These are phyloP conservation scores for Macropus fuliginosus DNA, from an alignment of 2,797 vertebrate species.

Conservation along the genomic window DNA sequence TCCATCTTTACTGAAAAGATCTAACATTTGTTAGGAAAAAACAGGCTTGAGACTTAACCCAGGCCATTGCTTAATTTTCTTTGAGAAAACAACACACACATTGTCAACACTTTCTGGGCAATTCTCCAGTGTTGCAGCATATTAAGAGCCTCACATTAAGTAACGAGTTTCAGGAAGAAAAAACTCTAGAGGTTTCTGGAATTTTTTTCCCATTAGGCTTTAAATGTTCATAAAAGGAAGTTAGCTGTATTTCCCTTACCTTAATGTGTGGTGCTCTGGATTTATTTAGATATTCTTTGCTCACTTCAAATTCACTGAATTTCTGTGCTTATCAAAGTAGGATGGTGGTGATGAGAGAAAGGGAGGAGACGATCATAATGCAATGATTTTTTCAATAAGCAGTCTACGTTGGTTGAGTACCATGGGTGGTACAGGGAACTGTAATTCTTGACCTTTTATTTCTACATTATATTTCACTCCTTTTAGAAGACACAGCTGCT, in stretches of 20 bases:
- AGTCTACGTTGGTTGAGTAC: neutral
- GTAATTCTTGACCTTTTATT: neutral
- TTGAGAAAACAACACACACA: neutral
- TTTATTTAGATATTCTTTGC: neutral
- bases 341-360: neutral
- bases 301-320: slow-evolving; percentile 15
- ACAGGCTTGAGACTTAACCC: neutral
- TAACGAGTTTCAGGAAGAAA: slow-evolving; percentile 21
- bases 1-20: neutral
- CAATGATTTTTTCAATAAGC: neutral
- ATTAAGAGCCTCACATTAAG: neutral
- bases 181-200: neutral
- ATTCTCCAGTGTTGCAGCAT: neutral
- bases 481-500: neutral
- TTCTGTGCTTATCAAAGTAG: slow-evolving; percentile 1
- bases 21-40: neutral
- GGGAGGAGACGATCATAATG: neutral
- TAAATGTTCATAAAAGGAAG: slow-evolving; percentile 21
- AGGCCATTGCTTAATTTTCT: neutral
- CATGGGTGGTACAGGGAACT: neutral
- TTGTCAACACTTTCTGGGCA: slow-evolving; percentile 34
- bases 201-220: neutral
- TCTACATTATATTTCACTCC: neutral
- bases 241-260: neutral
- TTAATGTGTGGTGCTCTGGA: neutral